phyloP scores from a whole-genome alignment of 2,113 vertebrate species.

The Myrmophylax atrothorax region DNA sequence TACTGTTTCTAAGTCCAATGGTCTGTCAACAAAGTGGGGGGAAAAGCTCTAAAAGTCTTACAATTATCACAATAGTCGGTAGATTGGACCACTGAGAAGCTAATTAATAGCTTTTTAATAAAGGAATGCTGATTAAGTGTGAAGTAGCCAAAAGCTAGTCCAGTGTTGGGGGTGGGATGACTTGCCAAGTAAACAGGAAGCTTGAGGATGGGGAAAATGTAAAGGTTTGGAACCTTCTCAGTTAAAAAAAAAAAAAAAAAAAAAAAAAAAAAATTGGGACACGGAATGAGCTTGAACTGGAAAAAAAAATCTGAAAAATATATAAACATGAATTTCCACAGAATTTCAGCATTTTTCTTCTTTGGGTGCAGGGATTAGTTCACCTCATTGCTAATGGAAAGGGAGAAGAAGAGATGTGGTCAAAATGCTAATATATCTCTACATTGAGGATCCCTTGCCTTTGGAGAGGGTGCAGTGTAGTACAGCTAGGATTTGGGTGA shows the following conservation, averaged over 20 bases:
- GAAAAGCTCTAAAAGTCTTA: neutral
- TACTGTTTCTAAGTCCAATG: constrained; percentile 40
- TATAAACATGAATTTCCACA: neutral
- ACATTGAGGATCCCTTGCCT: neutral
- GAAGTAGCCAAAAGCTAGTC: neutral
- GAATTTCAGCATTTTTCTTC: neutral
- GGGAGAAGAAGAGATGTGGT: neutral
- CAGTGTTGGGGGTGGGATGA: neutral
- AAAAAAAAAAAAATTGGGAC: neutral
- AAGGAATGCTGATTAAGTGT: constrained; percentile 16
- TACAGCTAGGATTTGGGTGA: neutral
- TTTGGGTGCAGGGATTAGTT: neutral
- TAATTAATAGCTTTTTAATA: constrained; percentile 63
- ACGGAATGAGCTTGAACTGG: neutral
- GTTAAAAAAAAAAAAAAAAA: neutral
- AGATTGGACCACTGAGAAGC: neutral
- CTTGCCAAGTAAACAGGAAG: neutral
- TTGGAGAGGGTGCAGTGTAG: neutral
- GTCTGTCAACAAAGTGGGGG: constrained; percentile 1
- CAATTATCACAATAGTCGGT: constrained; percentile 17
- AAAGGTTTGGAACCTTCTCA: neutral
- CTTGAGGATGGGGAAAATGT: neutral
- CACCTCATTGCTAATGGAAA: neutral
- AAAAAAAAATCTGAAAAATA: neutral
- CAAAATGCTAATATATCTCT: neutral